phyloP scores from a whole-genome alignment of 2,888 invertebrate genomes.

The Phania funesta region DNA sequence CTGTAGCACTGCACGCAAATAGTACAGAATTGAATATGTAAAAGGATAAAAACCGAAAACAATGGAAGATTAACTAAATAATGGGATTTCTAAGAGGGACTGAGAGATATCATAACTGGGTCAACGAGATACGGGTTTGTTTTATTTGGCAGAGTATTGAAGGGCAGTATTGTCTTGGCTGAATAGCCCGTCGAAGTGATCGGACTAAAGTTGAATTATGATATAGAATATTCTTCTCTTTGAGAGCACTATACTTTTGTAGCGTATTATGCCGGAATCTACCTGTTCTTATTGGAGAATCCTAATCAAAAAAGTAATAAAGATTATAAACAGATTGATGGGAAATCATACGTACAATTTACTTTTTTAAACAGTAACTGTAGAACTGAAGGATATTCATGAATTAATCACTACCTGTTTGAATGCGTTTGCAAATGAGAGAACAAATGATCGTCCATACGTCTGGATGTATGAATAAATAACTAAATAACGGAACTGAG shows the following conservation, averaged over 20 bases:
- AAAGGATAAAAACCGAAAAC: background rate
- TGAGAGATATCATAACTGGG: no score
- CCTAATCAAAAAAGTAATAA: conserved; percentile 47
- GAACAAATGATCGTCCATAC: background rate
- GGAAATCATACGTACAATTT: conserved; percentile 49
- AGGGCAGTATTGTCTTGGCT: no score
- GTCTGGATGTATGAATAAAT: background rate
- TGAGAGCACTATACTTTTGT: no score
- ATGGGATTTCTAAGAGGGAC: no score
- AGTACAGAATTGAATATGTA: conserved; percentile 3
- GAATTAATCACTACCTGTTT: background rate
- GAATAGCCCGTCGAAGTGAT: no score
- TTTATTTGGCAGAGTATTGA: no score
- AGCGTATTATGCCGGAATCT: no score
- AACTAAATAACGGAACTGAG: conserved; percentile 25
- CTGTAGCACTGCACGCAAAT: background rate
- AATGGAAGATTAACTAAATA: background rate
- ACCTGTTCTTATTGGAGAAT: no score
- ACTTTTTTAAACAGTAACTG: conserved; percentile 43
- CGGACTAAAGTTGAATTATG: no score
- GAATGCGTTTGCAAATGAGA: background rate
- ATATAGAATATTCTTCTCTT: no score
- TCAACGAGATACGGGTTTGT: no score
- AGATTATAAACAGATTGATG: conserved; percentile 39
- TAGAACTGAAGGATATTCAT: background rate